A percentile compares a stretch with the other conserved stretches of the same genome.
These are phyloP conservation scores for Ashinkailepas kermadecensis DNA, from an alignment of 2,888 invertebrate species.

Conservation along the genomic window DNA sequence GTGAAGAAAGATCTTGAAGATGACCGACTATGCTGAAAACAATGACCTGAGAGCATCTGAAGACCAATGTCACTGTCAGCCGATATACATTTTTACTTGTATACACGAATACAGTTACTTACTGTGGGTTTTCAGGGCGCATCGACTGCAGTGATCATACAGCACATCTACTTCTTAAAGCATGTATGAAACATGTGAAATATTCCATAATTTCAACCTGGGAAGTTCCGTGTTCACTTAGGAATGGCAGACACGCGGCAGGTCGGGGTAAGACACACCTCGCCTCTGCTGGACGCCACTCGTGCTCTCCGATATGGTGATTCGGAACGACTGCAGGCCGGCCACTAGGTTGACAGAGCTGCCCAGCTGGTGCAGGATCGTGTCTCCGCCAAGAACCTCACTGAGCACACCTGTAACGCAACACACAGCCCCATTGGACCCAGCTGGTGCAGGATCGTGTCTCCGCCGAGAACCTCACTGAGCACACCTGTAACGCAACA, in stretches of 20 bases:
- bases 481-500: not conserved
- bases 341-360: constrained; percentile 45
- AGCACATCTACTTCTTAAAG: too few relatives aligned
- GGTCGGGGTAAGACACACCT: not conserved
- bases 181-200: too few relatives aligned
- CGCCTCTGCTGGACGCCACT: not conserved
- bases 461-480: not conserved
- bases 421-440: constrained; percentile 21
- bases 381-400: constrained; percentile 17
- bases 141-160: too few relatives aligned
- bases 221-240: too few relatives aligned
- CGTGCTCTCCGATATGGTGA: constrained; percentile 83
- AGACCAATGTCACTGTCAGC: too few relatives aligned
- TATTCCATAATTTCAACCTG: too few relatives aligned
- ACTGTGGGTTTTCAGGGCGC: too few relatives aligned
- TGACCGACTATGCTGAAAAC: too few relatives aligned
- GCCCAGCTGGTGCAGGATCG: constrained; percentile 32
- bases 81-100: too few relatives aligned
- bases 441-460: constrained; percentile 27
- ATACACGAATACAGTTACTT: too few relatives aligned
- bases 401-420: not conserved
- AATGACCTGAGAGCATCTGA: too few relatives aligned
- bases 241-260: not conserved
- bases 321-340: constrained; percentile 76
- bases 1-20: too few relatives aligned